Evolutionary conservation across 92 coral and sea anemone genomes (phyloP), one percentile per base, ranked within the genome.

Genomic region (Siderastrea radians): DNA sequence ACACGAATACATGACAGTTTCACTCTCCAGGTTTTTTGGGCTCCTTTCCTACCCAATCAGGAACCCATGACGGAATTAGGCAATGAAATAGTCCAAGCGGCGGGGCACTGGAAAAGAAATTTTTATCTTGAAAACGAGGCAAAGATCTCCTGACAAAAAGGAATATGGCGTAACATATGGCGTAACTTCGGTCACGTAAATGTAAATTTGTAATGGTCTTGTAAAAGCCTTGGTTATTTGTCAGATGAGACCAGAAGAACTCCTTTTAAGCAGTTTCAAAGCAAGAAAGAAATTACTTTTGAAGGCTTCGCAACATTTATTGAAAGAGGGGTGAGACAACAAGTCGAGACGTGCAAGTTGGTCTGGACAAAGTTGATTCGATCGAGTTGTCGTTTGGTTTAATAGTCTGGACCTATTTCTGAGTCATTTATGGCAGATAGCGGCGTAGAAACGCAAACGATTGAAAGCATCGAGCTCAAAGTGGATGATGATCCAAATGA

Each of bases 391-490:
- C 3, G 47, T 68, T 44, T 1, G 38, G 9, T 45, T 46, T 5
- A 44, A 38, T n/a, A n/a, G 13, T 50, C 3, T 49, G 57, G 19
- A 19, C 13, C 11, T 74, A 52, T 8, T 19, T 74, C 60, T 47
- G 3, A 55, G 46, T 52, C 5, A 50, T 26, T 8, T 1, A 70
- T 82, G 86, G 77, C 72, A 74, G 80, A 61, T 13, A 62, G 70
- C 14, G 80, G 80, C 19, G 10, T 62, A 44, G 87, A 74, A 65
- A 74, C 72, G 6, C 87, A 49, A 72, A 84, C 87, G 38, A 84
- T 84, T 64, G 87, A 84, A 74, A 62, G 52, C 73, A 72, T 84
- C 61, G 87, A 84, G 15, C 15, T 84, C 3, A 84, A 84, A 62
- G 87, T 84, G 3, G 87, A 84, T 6, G 87, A 84, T 19, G 14